Evolutionary conservation across 2,888 invertebrate species (phyloP), one percentile per base, ranked within the genome.

Genomic region (Agrochola lychnidis): DNA sequence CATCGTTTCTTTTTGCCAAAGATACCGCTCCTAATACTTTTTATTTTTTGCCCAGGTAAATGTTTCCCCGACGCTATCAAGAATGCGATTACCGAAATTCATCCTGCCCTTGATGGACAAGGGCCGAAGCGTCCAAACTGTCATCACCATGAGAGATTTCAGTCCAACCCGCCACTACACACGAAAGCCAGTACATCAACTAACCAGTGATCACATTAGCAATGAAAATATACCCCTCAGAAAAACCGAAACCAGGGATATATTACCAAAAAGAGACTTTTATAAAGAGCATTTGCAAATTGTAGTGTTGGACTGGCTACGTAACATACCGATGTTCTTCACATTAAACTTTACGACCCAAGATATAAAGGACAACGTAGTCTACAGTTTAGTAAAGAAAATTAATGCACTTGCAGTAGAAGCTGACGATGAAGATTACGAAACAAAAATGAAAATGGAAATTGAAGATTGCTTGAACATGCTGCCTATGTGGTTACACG

Each of bases 401-500:
- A 84, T 95, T 9, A 81, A 86, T n/a, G 73, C 78, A 22, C 76
- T 92, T 22, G 62, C 81, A 7, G 76, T 70, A 45, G 82, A 86
- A 48, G 79, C 81, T 16, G 62, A 76, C 6, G 67, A 82, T 9
- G 19, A 51, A 0, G 64, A 76, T 10, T 92, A 93, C 70, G 87
- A 91, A 72, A 59, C 64, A 1, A 89, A 88, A 64, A 62, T 93
- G 0, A 89, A 83, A 73, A 48, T 66, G 45, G 88, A 89, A 81
- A 91, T 94, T 56, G 88, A 92, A 12, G 70, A 86, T 1, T 92
- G 91, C 71, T 66, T 95, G 22, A 87, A 89, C 42, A 79, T 81
- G 12, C 66, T 93, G 19, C 91, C 92, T 0, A 88, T 91, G 79
- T 92, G 91, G 91, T 86, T 88, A 74, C 90, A 91, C 6, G 89